A percentile compares a stretch with the other conserved stretches of the same genome.
These are phyloP conservation scores for Cydia strobilella DNA, from an alignment of 1,140 invertebrate species.

Conservation along the genomic window DNA sequence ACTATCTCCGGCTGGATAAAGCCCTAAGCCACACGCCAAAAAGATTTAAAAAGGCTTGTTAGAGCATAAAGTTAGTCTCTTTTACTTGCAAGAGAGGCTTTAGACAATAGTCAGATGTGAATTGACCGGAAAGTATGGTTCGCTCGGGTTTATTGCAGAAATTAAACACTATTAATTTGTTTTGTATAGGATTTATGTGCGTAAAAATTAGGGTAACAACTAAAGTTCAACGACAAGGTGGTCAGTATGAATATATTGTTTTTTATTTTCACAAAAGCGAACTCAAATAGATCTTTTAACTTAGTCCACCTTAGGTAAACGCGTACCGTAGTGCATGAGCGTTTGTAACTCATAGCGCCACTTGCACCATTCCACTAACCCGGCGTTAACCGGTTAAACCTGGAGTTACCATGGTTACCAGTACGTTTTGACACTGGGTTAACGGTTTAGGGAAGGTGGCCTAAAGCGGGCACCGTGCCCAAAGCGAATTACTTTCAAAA, in stretches of 20 bases:
- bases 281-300: too few relatives aligned
- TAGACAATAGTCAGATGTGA: background rate
- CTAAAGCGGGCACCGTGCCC: too few relatives aligned
- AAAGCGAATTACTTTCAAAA: too few relatives aligned
- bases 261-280: too few relatives aligned
- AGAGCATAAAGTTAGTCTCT: background rate
- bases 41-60: background rate
- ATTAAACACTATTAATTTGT: conserved; percentile 1
- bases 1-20: background rate
- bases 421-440: too few relatives aligned
- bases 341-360: too few relatives aligned
- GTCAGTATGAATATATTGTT: background rate
- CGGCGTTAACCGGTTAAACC: too few relatives aligned
- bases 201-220: background rate
- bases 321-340: too few relatives aligned
- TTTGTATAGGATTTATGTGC: background rate
- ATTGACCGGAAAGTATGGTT: conserved; percentile 1
- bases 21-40: background rate
- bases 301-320: too few relatives aligned
- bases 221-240: background rate
- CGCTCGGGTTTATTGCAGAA: background rate
- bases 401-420: too few relatives aligned
- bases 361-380: too few relatives aligned
- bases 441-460: too few relatives aligned
- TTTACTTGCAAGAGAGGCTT: background rate